Evolutionary conservation across 1,140 invertebrate species (phyloP).

Genomic region (Cydia pomonella): DNA sequence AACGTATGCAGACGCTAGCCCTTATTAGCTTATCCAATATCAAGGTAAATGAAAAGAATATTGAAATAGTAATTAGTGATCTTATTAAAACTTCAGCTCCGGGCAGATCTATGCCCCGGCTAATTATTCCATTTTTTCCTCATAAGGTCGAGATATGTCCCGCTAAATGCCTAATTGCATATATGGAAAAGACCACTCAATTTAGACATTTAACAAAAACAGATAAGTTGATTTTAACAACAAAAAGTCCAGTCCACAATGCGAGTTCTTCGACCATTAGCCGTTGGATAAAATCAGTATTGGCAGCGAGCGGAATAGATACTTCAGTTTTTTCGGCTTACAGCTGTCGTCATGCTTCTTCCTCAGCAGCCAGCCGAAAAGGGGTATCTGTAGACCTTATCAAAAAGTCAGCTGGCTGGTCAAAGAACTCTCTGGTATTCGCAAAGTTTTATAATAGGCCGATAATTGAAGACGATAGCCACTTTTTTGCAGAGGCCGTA

Average conservation of each 20-base stretch:
- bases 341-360: conserved; percentile 43
- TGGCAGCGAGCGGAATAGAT: conserved; percentile 42
- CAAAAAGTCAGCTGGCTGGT: conserved; percentile 42
- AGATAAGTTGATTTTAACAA: conserved; percentile 32
- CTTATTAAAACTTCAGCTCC: conserved; percentile 19
- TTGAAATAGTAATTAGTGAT: conserved; percentile 20
- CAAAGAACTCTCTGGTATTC: conserved; percentile 39
- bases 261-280: conserved; percentile 38
- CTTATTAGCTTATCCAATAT: conserved; percentile 25
- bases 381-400: conserved; percentile 41
- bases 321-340: conserved; percentile 41
- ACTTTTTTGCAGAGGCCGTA: conserved; percentile 30
- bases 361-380: conserved; percentile 40
- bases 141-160: conserved; percentile 10
- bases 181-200: conserved; percentile 15
- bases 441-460: conserved; percentile 45
- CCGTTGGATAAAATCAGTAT: conserved; percentile 42
- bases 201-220: conserved; percentile 23
- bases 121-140: conserved; percentile 21
- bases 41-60: neutral
- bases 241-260: conserved; percentile 33
- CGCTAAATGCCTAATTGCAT: neutral
- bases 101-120: neutral
- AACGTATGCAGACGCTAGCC: conserved; percentile 36
- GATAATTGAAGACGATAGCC: neutral